Evolutionary conservation across 2,888 invertebrate species (phyloP), one percentile per base, ranked within the genome.

Genomic region (Cheilosia soror): DNA sequence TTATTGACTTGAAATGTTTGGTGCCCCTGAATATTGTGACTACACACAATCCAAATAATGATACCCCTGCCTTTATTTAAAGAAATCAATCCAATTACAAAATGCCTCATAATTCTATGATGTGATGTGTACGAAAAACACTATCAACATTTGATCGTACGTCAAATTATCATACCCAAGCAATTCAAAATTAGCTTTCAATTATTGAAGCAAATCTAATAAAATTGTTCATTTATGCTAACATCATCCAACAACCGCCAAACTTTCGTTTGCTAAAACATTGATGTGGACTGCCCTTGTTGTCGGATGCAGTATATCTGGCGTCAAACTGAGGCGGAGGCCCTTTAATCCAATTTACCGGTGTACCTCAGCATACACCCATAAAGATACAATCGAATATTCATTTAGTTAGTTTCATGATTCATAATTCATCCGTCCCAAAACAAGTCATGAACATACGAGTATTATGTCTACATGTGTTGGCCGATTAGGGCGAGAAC

Each of bases 351-450:
- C 20, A 51, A 51, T 27, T 51, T 51, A 0, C 13, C 4, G 20
- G 27, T 27, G 25, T 11, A 51, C 51, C 44, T 57, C 57, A 15
- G 4, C 25, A 31, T 60, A 27, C 27, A 47, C 29, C 29, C 15
- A 29, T 58, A 40, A 60, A 72, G 65, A 62, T 78, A 63, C 78
- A 84, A 69, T 79, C 58, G 51, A 84, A 84, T 84, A 75, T 78
- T 69, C 72, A 71, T 79, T 57, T 53, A 44, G 57, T 27, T 75
- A 69, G 63, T 79, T 84, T 65, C 15, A 79, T 79, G 69, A 84
- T 84, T 84, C 58, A 62, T 62, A 58, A 73, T 69, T 73, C 69
- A 29, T 40, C 9, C 29, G 13, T 20, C 25, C 37, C 44, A n/a
- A 37, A 25, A 49, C 29, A 29, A 60, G 31, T 40, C 49, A 51